Percentiles rank a stretch among this genome's conserved stretches.
phyloP scores from a whole-genome alignment of 2,797 vertebrate genomes.

The Chiroxiphia lanceolata region DNA sequence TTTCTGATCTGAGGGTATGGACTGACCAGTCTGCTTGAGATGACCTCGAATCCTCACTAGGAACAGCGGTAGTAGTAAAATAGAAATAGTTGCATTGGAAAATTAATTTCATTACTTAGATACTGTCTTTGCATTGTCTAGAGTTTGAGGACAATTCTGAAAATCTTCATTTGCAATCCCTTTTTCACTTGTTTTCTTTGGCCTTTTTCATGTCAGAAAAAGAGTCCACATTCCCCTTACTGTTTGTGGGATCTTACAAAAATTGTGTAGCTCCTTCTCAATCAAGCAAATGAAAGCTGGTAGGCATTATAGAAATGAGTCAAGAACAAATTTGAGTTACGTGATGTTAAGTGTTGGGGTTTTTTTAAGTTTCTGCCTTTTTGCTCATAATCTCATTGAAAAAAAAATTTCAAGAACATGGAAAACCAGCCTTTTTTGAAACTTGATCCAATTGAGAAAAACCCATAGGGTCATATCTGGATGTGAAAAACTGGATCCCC shows the following conservation, averaged over 20 bases:
- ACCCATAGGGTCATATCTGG: neutral
- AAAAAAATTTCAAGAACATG: neutral
- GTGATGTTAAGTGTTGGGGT: neutral
- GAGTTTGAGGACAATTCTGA: neutral
- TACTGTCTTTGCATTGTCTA: neutral
- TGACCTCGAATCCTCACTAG: constrained; percentile 46
- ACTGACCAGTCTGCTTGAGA: constrained; percentile 51
- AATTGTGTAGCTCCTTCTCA: neutral
- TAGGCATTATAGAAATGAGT: neutral
- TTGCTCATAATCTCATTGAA: neutral
- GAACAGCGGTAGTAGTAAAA: neutral
- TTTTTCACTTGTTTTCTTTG: neutral
- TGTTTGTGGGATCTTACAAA: neutral
- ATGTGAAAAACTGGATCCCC: neutral
- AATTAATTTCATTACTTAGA: constrained; percentile 32
- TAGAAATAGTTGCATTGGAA: constrained; percentile 9
- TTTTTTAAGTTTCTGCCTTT: neutral
- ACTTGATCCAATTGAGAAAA: neutral
- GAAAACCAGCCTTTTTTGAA: neutral
- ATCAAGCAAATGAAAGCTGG: neutral
- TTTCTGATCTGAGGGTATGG: constrained; percentile 60
- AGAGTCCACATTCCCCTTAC: neutral
- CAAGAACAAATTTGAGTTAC: neutral
- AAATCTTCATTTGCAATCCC: neutral
- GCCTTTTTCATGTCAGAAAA: neutral